phyloP scores from a whole-genome alignment of 1,140 invertebrate genomes.

The Metaphire vulgaris region DNA sequence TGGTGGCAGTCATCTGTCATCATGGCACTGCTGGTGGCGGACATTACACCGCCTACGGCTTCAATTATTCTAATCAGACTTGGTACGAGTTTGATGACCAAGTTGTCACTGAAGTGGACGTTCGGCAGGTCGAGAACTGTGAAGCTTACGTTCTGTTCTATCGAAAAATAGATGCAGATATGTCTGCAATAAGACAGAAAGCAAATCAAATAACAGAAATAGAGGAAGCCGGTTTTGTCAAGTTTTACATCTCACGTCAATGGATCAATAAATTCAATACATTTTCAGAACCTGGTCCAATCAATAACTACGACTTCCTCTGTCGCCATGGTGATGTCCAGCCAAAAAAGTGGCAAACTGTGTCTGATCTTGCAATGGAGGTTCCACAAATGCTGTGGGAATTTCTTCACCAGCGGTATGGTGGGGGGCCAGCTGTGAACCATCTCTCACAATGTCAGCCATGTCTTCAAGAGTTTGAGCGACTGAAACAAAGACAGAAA shows the following conservation, averaged over 20 bases:
- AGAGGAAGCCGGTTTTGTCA: conserved; percentile 43
- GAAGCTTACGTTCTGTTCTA: conserved; percentile 98
- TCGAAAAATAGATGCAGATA: conserved; percentile 52
- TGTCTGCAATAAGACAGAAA: conserved; percentile 40
- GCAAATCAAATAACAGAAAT: conserved; percentile 35
- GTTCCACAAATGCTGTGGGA: conserved; percentile 74
- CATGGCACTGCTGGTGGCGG: conserved; percentile 90
- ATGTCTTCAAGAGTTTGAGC: conserved; percentile 66
- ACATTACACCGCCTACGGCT: conserved; percentile 88
- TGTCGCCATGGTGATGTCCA: conserved; percentile 82
- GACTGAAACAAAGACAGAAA: conserved; percentile 62
- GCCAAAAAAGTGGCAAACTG: conserved; percentile 64
- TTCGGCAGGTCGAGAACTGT: conserved; percentile 73
- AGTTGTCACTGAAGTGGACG: conserved; percentile 72
- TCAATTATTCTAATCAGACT: conserved; percentile 67
- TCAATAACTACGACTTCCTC: conserved; percentile 88
- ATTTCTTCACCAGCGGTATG: conserved; percentile 68
- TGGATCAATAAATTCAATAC: conserved; percentile 90
- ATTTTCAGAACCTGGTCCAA: conserved; percentile 88
- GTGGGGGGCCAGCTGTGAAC: conserved; percentile 73
- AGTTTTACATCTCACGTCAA: conserved; percentile 78
- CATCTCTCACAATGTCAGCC: conserved; percentile 69
- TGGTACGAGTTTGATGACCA: conserved; percentile 98
- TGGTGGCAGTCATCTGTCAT: conserved; percentile 93
- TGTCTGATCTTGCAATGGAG: conserved; percentile 65